Base-by-base conservation (phyloP, 2,888 invertebrate genomes). In the Liodrosophila aerea region DNA sequence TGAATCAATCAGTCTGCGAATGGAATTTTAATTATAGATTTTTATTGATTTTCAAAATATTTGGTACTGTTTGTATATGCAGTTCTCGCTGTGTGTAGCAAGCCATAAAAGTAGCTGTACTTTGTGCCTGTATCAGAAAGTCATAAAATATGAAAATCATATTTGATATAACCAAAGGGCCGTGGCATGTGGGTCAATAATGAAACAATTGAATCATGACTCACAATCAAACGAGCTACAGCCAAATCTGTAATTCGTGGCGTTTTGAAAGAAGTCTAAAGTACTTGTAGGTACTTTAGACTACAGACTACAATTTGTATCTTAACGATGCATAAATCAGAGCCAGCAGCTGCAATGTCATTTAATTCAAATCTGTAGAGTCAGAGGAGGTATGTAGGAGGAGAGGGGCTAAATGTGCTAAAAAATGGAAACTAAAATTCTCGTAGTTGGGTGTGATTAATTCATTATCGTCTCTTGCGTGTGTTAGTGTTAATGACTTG, bases 381-480 rank as follows among this genome's bases (percentile, higher is more conserved):
- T 13, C 13, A 34, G 18, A 18, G 5, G 18, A 16, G 16, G 18
- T 16, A n/a, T n/a, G n/a, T n/a, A n/a, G 18, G 4, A 4, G 13
- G 7, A 13, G 2, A 36, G 16, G 11, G 18, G 36, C 13, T 13
- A 34, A 49, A 46, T 37, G 49, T 57, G 43, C 49, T 58, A 51
- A 58, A 37, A 51, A 47, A n/a, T 33, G 15, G 47, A 73, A 68
- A 53, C 54, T 72, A 76, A 51, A 33, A 57, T 72, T 74, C 75
- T 84, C 63, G 73, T 84, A 81, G 81, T 68, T 81, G 68, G 59
- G 82, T 86, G 82, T 73, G 69, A 84, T 86, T 77, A 84, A 77
- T 81, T 77, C 65, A 81, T 81, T 81, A 69, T 69, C 43, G 43
- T 22, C 22, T 5, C 22, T 22, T 22, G 22, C 22, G 3, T 22